Base-by-base conservation (phyloP, 92 coral and sea anemone genomes). In the Parazoanthus swiftii region DNA sequence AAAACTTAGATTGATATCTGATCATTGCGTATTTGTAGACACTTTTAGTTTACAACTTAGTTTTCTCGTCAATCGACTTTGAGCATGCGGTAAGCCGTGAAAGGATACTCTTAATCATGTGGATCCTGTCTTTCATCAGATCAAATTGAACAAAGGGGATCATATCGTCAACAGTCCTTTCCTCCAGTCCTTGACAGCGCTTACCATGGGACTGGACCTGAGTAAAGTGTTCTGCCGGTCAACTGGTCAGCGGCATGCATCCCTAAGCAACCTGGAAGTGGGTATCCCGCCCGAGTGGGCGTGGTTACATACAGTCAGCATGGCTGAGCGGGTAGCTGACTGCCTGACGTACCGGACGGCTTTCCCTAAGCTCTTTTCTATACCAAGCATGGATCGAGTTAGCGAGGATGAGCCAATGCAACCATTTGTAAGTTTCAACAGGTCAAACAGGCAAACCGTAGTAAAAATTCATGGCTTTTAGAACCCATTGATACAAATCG, bases 161-260 rank as follows among this genome's bases (percentile, higher is more conserved):
- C 98, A 94, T 59, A 94, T 94, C 37, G 86, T 93, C 38, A 94
- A 93, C 85, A 93, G 95, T 72, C 91, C 91, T 0, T 93, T 93
- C 88, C 94, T 94, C 39, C 95, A 94, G 79, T 94, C 94, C 38
- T 90, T 94, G 76, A 86, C 95, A 35, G 91, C 98, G 59, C 85
- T 94, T 74, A 73, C 93, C 38, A 90, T 94, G 21, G 98, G 95
- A 74, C 80, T 94, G 89, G 98, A 94, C 76, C 89, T 93, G 18
- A 91, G 89, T 82, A 91, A 89, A 78, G 91, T 93, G 86, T 83
- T 94, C 25, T 90, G 92, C 80, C 91, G 89, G 77, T 58, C 90
- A 35, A 67, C 85, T 15, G 81, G 86, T 59, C 86, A 85, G 48
- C 75, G 59, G 16, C 48, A 82, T 84, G 72, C 86, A 13, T 71